Base-by-base conservation (phyloP, 2,888 invertebrate species). In the Amiota minor region DNA sequence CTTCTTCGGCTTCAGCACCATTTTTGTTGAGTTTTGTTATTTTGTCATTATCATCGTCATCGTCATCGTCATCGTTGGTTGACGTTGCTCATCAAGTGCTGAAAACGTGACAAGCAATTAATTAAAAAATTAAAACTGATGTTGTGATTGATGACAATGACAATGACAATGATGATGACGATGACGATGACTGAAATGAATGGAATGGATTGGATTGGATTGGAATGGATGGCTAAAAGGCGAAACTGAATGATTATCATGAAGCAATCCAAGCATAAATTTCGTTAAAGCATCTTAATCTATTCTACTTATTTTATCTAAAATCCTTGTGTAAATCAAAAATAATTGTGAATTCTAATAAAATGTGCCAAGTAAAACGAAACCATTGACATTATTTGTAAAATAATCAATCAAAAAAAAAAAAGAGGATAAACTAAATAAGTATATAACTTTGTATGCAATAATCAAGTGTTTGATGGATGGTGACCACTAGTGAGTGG, bases 81-180 rank as follows among this genome's bases (percentile, higher is more conserved):
- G 16, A 16, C 56, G 18, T 59, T 45, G 65, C 65, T 47, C 65
- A 47, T 9, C 16, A 20, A 47, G 65, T 20, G 64, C 64, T 45
- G 46, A 72, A 75, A 77, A 81, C 83, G 83, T 83, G 83, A 85
- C 83, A 79, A 81, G 85, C 83, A 83, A 83, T 83, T 83, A 84
- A 83, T 83, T 83, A 85, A 83, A 83, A 83, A 83, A 83, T 83
- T 83, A 80, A 80, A 75, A 64, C 70, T 62, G 47, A 18, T 47
- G 65, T 65, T 18, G 65, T 65, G 65, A 47, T 65, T 65, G 47
- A 64, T 64, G 64, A 45, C 46, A 46, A 45, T 16, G 64, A 46
- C 45, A 18, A 18, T 20, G 9, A 1, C n/a, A 1, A 11, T 59
- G n/a, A n/a, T n/a, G n/a, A n/a, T n/a, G 45, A 10, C 10, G 59